A percentile compares a stretch with the other conserved stretches of the same genome.
These are phyloP conservation scores for Penaeus chinensis DNA, from an alignment of 1,140 invertebrate species.

Conservation along the genomic window DNA sequence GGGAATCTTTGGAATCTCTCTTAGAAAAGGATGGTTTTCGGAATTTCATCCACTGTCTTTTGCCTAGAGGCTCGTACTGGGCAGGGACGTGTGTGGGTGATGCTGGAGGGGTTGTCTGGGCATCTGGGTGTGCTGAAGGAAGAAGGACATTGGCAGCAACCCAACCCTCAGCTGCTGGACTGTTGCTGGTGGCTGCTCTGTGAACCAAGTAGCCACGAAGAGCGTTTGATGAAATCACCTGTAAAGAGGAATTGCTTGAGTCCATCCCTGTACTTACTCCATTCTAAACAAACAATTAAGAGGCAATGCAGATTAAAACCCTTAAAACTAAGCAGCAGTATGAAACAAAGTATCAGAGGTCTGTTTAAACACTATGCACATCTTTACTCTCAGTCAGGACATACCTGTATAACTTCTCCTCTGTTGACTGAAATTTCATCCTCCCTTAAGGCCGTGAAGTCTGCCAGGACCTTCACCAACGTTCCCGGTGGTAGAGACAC, in stretches of 20 bases:
- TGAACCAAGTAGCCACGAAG: constrained; percentile 68
- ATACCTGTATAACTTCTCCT: constrained; percentile 70
- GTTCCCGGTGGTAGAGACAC: constrained; percentile 57
- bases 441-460: constrained; percentile 69
- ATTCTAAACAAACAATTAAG: too few species aligned
- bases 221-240: constrained; percentile 66
- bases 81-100: constrained; percentile 28
- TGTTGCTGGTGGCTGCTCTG: constrained; percentile 67
- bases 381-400: background rate
- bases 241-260: background rate
- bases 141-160: constrained; percentile 75
- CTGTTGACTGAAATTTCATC: constrained; percentile 70
- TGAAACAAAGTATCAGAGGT: background rate
- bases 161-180: constrained; percentile 74
- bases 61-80: constrained; percentile 68
- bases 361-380: background rate
- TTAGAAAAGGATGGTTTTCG: constrained; percentile 60
- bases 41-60: constrained; percentile 60
- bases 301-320: background rate
- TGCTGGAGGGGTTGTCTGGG: constrained; percentile 37
- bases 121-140: constrained; percentile 47
- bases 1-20: constrained; percentile 33
- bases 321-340: background rate
- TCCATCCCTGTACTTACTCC: background rate
- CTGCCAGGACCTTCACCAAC: constrained; percentile 67